phyloP scores from a whole-genome alignment of 2,888 invertebrate genomes.

The Ryuthela nishihirai region DNA sequence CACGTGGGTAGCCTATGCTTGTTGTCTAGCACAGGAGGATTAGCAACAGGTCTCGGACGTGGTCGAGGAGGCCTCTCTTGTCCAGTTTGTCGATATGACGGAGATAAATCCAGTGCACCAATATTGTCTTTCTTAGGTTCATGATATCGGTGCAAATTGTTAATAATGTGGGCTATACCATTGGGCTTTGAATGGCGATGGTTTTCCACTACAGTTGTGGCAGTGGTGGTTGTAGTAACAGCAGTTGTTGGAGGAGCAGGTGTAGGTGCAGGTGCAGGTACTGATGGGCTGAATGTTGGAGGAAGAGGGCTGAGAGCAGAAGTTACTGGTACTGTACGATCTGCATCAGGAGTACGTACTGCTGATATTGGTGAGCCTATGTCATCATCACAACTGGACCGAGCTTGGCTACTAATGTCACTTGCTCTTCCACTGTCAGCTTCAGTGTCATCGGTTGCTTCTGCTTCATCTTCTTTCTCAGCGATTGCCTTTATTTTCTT shows the following conservation, averaged over 20 bases:
- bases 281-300: not conserved
- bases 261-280: not conserved
- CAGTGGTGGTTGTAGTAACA: not conserved
- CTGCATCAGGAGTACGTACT: not conserved
- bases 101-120: constrained; percentile 32
- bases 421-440: constrained; percentile 34
- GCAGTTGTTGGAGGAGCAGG: not conserved
- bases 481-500: constrained; percentile 24
- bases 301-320: not conserved
- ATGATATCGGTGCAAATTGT: constrained; percentile 14
- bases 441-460: constrained; percentile 25
- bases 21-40: constrained; percentile 31
- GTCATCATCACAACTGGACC: constrained; percentile 32
- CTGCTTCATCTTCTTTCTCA: constrained; percentile 25
- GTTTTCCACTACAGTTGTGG: not conserved
- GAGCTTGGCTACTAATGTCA: constrained; percentile 31
- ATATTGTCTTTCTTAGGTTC: constrained; percentile 22
- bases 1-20: constrained; percentile 25
- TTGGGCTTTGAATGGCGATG: constrained; percentile 13
- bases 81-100: constrained; percentile 5
- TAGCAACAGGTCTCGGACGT: constrained; percentile 29
- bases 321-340: not conserved
- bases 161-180: constrained; percentile 17
- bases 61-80: not conserved
- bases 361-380: constrained; percentile 20